Evolutionary conservation across 2,888 invertebrate genomes (phyloP), one percentile per base, ranked within the genome.

Genomic region (Heteromurus nitidus): DNA sequence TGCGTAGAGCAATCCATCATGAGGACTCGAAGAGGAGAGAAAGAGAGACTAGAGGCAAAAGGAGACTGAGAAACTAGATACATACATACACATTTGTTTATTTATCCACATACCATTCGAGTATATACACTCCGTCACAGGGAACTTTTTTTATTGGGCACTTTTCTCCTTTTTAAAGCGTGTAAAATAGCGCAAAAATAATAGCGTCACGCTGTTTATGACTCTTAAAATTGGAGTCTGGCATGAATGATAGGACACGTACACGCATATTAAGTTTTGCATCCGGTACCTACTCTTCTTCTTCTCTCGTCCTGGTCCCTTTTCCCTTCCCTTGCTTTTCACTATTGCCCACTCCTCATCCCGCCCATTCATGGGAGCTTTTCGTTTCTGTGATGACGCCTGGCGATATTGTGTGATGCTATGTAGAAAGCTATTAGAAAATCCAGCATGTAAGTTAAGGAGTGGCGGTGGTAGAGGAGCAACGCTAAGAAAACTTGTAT

Each of bases 151-250:
- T 77, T 77, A 77, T 77, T 69, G 62, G 47, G 62, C 47, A 42
- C 60, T 77, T 77, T 70, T 79, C 70, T 72, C 64, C 79, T 70
- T 79, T 79, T 79, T 79, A 79, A 79, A 79, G 70, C 70, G 79
- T 72, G 70, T 79, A 70, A 79, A 79, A 79, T 65, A 31, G 70
- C 55, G 72, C 58, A 79, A 72, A 72, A 79, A 79, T 70, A 70
- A 79, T 79, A 65, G 70, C 65, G 65, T 36, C 70, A 44, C 28
- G 70, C 65, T 65, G 64, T 79, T 79, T 79, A 79, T 65, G 70
- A 65, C 70, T 79, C 65, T 79, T 70, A 65, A 72, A 79, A 79
- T 79, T 79, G 70, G 55, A 64, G 70, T 65, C 65, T 79, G 79
- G 69, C 65, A 64, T 65, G 70, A 79, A 70, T 79, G 79, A 79